A percentile compares a stretch with the other conserved stretches of the same genome.
Conservation (phyloP, 1,140 invertebrate genomes). For the Ericerus pela region DNA sequence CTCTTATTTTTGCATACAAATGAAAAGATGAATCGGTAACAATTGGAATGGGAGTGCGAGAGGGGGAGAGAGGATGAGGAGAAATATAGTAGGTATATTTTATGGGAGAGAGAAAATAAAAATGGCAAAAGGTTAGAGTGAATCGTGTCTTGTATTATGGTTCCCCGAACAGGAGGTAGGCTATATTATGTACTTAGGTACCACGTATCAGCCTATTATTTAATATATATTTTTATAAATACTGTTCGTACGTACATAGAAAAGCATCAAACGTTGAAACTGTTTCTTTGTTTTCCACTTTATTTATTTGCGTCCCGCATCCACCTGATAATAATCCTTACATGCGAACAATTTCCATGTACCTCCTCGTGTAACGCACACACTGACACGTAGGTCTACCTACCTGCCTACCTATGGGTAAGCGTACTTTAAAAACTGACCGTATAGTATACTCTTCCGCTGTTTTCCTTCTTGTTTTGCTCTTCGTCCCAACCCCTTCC, state of each 20-base stretch:
- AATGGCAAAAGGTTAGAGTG: constrained; percentile 7
- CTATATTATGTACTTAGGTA: too few relatives aligned
- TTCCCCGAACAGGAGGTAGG: not conserved
- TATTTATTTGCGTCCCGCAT: constrained; percentile 4
- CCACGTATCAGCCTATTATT: constrained; percentile 8
- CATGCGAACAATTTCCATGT: constrained; percentile 3
- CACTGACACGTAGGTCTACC: too few relatives aligned
- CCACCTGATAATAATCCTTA: constrained; percentile 7
- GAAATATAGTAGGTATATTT: too few relatives aligned
- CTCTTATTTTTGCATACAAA: constrained; percentile 11
- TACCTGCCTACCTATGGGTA: too few relatives aligned
- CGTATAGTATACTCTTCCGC: too few relatives aligned
- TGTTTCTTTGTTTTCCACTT: constrained; percentile 8
- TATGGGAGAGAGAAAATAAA: too few relatives aligned
- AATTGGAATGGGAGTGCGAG: constrained; percentile 8
- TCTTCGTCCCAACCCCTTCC: too few relatives aligned
- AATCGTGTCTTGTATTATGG: constrained; percentile 9
- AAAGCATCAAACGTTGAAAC: constrained; percentile 7
- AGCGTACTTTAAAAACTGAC: too few relatives aligned
- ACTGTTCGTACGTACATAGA: too few relatives aligned
- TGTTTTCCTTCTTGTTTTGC: too few relatives aligned
- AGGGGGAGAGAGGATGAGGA: too few relatives aligned
- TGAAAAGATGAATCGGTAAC: constrained; percentile 9
- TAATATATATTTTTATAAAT: constrained; percentile 7
- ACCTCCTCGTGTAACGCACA: too few relatives aligned